These are phyloP conservation scores for Biston betularia DNA, from an alignment of 2,888 invertebrate species.

Conservation along the genomic window DNA sequence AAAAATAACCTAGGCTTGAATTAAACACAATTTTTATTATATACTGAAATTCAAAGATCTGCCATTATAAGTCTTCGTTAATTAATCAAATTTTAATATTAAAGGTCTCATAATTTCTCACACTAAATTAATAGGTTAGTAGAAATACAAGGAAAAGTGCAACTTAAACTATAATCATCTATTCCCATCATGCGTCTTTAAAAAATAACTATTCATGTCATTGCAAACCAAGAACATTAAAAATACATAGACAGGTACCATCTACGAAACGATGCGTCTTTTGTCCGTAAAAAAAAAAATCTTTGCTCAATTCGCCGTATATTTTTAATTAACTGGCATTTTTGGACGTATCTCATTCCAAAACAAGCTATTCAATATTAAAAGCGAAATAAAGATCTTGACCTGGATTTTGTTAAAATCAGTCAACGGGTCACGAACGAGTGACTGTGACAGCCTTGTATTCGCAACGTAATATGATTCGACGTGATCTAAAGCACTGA, in stretches of 20 bases:
- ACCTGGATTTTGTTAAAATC: constrained; percentile 79
- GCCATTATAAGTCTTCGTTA: no score
- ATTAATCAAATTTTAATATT: no score
- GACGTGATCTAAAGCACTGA: constrained; percentile 66
- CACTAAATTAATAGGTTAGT: no score
- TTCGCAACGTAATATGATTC: constrained; percentile 67
- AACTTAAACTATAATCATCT: no score
- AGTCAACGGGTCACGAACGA: constrained; percentile 84
- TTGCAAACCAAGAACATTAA: no score
- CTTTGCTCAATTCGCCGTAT: neutral
- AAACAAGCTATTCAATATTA: constrained; percentile 67
- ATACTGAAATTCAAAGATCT: no score
- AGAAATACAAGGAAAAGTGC: no score
- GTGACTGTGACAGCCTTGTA: constrained; percentile 82
- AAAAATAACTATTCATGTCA: neutral
- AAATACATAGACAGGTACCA: no score
- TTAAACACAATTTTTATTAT: no score
- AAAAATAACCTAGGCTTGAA: no score
- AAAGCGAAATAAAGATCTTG: constrained; percentile 81
- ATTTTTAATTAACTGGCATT: neutral
- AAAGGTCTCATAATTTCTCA: no score
- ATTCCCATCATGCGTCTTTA: neutral
- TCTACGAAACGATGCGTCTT: no score
- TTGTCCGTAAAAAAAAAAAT: neutral
- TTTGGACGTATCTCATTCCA: constrained; percentile 13